These are phyloP conservation scores for Idris sp. DNA, from an alignment of 1,140 invertebrate genomes.

Conservation along the genomic window DNA sequence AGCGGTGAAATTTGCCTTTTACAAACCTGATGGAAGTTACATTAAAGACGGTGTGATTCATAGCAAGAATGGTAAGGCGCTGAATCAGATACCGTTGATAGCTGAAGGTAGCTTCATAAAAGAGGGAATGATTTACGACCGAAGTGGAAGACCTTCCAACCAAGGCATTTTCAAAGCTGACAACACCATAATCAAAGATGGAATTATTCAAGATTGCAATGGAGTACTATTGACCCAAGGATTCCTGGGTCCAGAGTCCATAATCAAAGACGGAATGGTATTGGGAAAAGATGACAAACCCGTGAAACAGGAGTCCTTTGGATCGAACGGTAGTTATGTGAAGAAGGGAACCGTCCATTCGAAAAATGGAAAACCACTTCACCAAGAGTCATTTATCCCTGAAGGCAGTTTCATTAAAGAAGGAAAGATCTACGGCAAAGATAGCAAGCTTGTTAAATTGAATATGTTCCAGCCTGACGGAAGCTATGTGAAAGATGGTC, in stretches of 20 bases:
- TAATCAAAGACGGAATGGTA: slow-evolving; percentile 71
- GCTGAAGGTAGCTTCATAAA: slow-evolving; percentile 69
- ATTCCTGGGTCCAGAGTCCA: slow-evolving; percentile 67
- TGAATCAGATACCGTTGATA: slow-evolving; percentile 73
- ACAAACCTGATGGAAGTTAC: slow-evolving; percentile 73
- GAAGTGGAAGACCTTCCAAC: slow-evolving; percentile 65
- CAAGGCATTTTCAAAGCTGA: slow-evolving; percentile 74
- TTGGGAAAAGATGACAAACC: slow-evolving; percentile 72
- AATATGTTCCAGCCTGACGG: slow-evolving; percentile 74
- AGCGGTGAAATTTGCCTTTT: slow-evolving; percentile 71
- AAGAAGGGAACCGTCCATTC: slow-evolving; percentile 70
- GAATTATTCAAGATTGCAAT: slow-evolving; percentile 64
- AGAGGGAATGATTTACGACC: slow-evolving; percentile 69
- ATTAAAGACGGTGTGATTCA: slow-evolving; percentile 73
- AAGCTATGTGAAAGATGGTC: slow-evolving; percentile 73
- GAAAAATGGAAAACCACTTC: slow-evolving; percentile 72
- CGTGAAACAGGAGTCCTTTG: slow-evolving; percentile 72
- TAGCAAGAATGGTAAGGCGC: slow-evolving; percentile 65
- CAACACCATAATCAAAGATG: slow-evolving; percentile 69
- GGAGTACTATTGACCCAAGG: slow-evolving; percentile 64
- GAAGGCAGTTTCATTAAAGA: slow-evolving; percentile 73
- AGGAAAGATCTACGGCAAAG: slow-evolving; percentile 70
- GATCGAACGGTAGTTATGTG: slow-evolving; percentile 70
- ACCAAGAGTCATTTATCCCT: slow-evolving; percentile 72
- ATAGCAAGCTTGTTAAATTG: slow-evolving; percentile 71